Evolutionary conservation across 2,888 invertebrate species (phyloP), one percentile per base, ranked within the genome.

Genomic region (Anoncus sp.): DNA sequence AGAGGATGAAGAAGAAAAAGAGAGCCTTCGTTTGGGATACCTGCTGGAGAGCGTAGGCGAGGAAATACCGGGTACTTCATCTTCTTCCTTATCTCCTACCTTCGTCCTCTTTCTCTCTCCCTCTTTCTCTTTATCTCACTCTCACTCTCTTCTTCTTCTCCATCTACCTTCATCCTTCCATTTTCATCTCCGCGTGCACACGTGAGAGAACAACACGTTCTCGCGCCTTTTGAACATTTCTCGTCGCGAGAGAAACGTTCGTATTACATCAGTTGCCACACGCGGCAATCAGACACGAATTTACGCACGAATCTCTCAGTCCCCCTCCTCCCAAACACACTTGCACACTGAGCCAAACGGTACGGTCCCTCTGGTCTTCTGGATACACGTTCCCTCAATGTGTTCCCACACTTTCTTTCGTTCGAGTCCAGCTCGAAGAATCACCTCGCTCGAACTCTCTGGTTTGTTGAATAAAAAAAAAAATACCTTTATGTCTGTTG

Each of bases 371-470:
- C 60, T 60, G 59, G 57, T 55, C 55, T 43, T 81, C 79, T 66
- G 55, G 77, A 75, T 75, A 24, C 38, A 59, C 38, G 51, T 22
- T 10, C 6, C 38, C 59, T 63, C 40, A 67, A 72, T 55, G 73
- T 75, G 80, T 87, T 87, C 88, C 84, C 87, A 87, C 87, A 87
- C 87, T 87, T 87, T 86, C 87, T 82, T 75, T 71, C 73, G 49
- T 31, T 38, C 45, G 51, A 40, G 60, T 43, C 31, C 63, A 40
- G 27, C 38, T 22, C 63, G 67, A 43, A 18, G 57, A 77, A 27
- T 53, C 27, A 24, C 49, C 27, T 60, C 43, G 38, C 51, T 51
- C 43, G 27, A 27, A 51, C 70, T 51, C 47, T 16, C 51, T 2
- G 38, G 20, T 27, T 12, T 38, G n/a, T 67, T 35, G 51, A 47